Base-by-base conservation (phyloP, 1,140 invertebrate genomes). In the Papilio machaon region DNA sequence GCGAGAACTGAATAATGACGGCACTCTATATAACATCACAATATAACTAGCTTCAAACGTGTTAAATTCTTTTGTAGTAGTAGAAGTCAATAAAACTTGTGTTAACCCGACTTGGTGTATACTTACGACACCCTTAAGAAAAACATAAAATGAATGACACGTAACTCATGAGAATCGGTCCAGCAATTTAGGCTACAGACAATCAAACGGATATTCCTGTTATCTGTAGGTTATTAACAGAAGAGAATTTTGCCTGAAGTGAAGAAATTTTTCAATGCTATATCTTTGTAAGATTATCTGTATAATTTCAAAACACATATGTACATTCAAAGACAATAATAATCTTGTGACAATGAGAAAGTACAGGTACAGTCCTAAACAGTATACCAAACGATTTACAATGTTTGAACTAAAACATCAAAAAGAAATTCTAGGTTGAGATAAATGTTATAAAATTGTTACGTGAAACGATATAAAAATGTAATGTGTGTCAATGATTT, bases 361-460 rank as follows among this genome's bases (percentile, higher is more conserved):
- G 8, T 6, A 58, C 54, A 58, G 54, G n/a, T 10, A 58, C 54
- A 58, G 8, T 58, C 54, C 54, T 64, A 64, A 30, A 64, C 60
- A 64, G 60, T 64, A 64, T 30, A 10, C 23, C 4, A 38, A 35
- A 70, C 11, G 64, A 70, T 70, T 70, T 35, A 35, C 30, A 35
- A 5, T 64, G 30, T 35, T 70, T 35, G 64, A 35, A 23, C 19
- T 64, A 30, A 30, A 35, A 70, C 64, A 70, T 70, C 64, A 38
- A 70, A 70, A 70, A 70, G 64, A 70, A 70, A 70, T 38, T 70
- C 64, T 35, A 38, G 4, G 64, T 70, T 35, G 11, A 13, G 64
- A 70, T 35, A 70, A 70, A 70, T 70, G 64, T 70, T 15, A 70
- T 70, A 70, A 70, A 70, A 67, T 15, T 17, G 64, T 70, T 70